phyloP scores from a whole-genome alignment of 2,797 vertebrate species.

The Apodemus agrarius region DNA sequence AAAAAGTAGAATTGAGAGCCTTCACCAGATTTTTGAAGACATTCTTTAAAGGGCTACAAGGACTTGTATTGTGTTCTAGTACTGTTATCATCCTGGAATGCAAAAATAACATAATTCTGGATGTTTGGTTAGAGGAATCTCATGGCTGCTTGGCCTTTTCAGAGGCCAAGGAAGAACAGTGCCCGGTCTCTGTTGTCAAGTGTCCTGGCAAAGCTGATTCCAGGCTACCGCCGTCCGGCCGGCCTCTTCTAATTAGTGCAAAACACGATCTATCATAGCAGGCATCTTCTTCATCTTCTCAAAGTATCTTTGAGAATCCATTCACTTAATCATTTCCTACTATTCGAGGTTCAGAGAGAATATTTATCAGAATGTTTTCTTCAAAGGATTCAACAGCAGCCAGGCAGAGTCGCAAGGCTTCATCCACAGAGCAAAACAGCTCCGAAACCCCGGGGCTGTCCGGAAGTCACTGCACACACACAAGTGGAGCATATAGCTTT shows the following conservation, averaged over 20 bases:
- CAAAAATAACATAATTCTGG: neutral
- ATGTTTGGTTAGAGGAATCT: neutral
- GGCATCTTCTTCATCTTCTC: neutral
- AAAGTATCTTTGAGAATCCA: neutral
- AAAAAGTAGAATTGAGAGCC: neutral
- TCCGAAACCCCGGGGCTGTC: neutral
- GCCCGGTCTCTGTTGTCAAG: neutral
- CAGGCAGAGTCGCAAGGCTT: neutral
- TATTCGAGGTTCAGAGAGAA: neutral
- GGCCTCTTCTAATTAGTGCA: constrained; percentile 15
- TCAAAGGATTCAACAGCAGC: neutral
- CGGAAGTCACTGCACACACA: neutral
- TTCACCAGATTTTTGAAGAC: neutral
- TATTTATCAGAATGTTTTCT: neutral
- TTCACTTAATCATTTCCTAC: neutral
- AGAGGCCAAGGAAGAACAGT: neutral
- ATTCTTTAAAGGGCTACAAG: neutral
- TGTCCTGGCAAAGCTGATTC: neutral
- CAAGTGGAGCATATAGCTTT: neutral
- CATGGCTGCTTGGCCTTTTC: neutral
- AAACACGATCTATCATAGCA: neutral
- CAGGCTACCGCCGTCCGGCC: neutral
- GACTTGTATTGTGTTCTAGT: neutral
- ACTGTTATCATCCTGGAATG: neutral
- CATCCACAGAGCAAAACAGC: neutral